Conservation (phyloP, 37 sponge, comb jelly and placozoan genomes). For the Agelas oroides region DNA sequence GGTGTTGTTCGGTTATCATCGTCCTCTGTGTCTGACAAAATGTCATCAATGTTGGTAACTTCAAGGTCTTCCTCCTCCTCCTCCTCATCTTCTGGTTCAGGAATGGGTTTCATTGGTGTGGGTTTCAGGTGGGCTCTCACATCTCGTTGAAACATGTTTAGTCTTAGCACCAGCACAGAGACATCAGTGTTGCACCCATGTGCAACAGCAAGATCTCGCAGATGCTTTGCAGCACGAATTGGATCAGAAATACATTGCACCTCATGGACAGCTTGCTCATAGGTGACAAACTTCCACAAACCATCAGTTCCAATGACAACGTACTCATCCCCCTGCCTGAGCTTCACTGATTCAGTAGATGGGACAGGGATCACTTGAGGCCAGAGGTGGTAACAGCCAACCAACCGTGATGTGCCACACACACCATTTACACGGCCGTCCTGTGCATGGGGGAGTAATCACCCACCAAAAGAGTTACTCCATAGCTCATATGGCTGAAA, state of each 20-base stretch:
- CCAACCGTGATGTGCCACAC: constrained; percentile 59
- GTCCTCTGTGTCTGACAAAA: constrained; percentile 46
- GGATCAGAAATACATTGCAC: constrained; percentile 29
- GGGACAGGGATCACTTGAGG: constrained; percentile 86
- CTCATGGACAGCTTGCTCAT: constrained; percentile 48
- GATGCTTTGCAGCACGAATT: constrained; percentile 62
- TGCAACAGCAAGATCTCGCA: constrained; percentile 82
- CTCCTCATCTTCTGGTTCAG: constrained; percentile 20
- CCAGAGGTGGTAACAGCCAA: constrained; percentile 79
- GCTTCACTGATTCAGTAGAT: constrained; percentile 57
- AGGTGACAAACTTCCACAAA: constrained; percentile 71
- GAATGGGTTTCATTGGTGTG: not conserved
- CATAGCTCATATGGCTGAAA: too few relatives aligned
- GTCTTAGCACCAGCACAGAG: constrained; percentile 72
- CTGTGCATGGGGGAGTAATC: too few relatives aligned
- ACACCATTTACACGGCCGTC: constrained; percentile 70
- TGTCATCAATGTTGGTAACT: constrained; percentile 65
- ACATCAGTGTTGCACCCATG: constrained; percentile 69
- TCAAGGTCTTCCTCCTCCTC: constrained; percentile 49
- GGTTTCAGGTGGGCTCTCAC: not conserved
- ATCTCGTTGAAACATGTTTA: constrained; percentile 5
- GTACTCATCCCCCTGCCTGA: constrained; percentile 62
- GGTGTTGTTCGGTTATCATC: not conserved
- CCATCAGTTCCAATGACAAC: constrained; percentile 77
- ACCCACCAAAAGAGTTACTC: too few relatives aligned